These are phyloP conservation scores for Tipula helvola DNA, from an alignment of 2,888 invertebrate genomes.

Conservation along the genomic window DNA sequence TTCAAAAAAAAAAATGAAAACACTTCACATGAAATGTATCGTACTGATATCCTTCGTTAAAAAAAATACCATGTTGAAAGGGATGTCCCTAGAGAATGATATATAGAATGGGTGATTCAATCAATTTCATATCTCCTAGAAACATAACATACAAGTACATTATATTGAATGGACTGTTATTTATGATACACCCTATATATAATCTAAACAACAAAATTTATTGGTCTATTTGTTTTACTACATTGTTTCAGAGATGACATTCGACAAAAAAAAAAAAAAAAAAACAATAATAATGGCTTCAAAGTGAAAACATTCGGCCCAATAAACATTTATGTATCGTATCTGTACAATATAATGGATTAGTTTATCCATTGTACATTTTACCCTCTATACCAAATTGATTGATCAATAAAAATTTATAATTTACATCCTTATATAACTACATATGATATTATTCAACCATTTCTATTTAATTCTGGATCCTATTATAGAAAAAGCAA, in stretches of 20 bases:
- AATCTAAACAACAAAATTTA: neutral
- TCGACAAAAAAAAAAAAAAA: neutral
- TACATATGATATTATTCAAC: too few species aligned
- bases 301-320: neutral
- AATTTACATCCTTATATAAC: neutral
- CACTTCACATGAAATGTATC: neutral
- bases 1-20: neutral
- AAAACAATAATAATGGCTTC: neutral
- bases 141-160: neutral
- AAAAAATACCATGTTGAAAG: neutral
- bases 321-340: neutral
- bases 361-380: neutral
- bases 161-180: neutral
- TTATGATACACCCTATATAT: neutral
- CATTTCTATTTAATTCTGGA: neutral
- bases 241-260: neutral
- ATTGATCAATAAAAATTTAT: neutral
- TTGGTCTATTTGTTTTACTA: neutral
- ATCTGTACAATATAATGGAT: neutral
- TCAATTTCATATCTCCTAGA: neutral
- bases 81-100: neutral
- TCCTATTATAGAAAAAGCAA: neutral
- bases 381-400: neutral
- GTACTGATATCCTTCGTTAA: neutral
- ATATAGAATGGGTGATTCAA: neutral